phyloP scores from a whole-genome alignment of 2,797 vertebrate species.

The Pseudochirops cupreus region DNA sequence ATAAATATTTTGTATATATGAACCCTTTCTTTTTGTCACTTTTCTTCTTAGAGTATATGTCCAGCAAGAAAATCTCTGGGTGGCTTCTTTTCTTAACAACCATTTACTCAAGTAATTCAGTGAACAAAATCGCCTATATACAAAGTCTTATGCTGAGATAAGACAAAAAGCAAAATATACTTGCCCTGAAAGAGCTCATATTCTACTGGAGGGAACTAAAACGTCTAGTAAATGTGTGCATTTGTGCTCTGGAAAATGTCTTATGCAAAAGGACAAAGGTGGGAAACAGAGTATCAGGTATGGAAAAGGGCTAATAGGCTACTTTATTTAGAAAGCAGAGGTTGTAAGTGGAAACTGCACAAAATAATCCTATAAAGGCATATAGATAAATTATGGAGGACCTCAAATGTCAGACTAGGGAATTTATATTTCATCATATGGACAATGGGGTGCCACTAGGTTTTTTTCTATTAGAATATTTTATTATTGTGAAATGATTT shows the following conservation, averaged over 20 bases:
- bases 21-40: neutral
- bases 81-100: neutral
- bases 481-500: conserved; percentile 6
- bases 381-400: neutral
- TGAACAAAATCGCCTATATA: neutral
- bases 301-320: neutral
- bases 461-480: neutral
- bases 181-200: neutral
- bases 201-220: neutral
- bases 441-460: neutral
- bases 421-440: neutral
- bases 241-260: neutral
- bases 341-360: neutral
- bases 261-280: neutral
- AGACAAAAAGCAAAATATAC: neutral
- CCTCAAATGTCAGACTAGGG: neutral
- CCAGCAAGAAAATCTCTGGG: neutral
- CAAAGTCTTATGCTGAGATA: neutral
- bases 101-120: neutral
- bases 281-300: neutral
- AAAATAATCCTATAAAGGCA: neutral
- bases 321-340: neutral
- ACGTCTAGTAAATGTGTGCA: neutral
- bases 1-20: neutral
- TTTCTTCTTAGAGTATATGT: neutral